Conservation (phyloP, 2,888 invertebrate genomes). For the Hydrotaea diabolus region DNA sequence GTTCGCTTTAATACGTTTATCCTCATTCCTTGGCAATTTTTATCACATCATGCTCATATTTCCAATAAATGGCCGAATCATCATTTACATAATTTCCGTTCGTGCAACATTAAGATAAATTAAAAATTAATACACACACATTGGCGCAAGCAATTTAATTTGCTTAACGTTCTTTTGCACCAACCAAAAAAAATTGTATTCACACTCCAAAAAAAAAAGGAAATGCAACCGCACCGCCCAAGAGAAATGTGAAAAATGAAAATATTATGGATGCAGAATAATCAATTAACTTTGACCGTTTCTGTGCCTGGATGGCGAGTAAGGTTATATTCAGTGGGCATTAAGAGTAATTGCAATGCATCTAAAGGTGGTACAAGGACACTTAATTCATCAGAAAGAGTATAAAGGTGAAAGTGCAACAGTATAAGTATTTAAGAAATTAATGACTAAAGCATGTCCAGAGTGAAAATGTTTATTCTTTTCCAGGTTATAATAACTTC, state of each 20-base stretch:
- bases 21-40: not conserved
- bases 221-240: not conserved
- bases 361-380: not conserved
- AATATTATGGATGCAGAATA: constrained; percentile 8
- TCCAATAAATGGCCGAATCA: not conserved
- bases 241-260: constrained; percentile 10
- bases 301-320: not conserved
- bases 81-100: not conserved
- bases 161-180: not conserved
- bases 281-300: constrained; percentile 7
- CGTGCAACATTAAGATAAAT: constrained; percentile 50
- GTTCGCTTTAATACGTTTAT: not conserved
- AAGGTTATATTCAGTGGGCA: not conserved
- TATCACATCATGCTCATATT: not conserved
- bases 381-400: not conserved
- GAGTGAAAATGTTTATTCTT: too few relatives aligned
- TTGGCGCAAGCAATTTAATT: not conserved
- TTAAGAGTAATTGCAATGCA: not conserved
- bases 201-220: not conserved
- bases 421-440: too few relatives aligned
- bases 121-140: constrained; percentile 50
- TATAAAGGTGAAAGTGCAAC: too few relatives aligned
- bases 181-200: not conserved
- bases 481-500: too few relatives aligned
- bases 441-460: too few relatives aligned